A percentile compares a stretch with the other conserved stretches of the same genome.
Evolutionary conservation across 2,888 invertebrate species (phyloP).

Genomic region (Athalia cordata): DNA sequence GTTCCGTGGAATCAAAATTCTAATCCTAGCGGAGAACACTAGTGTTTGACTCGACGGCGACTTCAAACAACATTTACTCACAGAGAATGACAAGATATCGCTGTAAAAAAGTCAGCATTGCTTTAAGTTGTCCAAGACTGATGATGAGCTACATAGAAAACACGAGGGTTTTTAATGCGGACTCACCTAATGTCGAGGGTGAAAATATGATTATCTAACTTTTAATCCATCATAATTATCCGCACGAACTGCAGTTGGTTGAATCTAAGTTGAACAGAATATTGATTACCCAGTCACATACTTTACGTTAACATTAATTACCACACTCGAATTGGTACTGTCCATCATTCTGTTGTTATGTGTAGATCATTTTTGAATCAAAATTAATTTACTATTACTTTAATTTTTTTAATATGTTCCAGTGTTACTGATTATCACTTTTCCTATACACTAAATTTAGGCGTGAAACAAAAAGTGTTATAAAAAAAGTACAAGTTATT

Average conservation of each 20-base stretch:
- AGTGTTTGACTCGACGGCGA: background rate
- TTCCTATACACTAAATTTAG: too few relatives aligned
- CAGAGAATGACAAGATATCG: background rate
- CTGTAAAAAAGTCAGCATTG: constrained; percentile 16
- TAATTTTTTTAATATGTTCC: too few relatives aligned
- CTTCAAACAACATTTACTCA: constrained; percentile 22
- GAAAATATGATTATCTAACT: constrained; percentile 2
- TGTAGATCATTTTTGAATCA: too few relatives aligned
- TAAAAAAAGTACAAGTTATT: too few relatives aligned
- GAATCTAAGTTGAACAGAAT: background rate
- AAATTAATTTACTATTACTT: too few relatives aligned
- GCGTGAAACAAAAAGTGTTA: too few relatives aligned
- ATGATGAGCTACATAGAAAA: background rate
- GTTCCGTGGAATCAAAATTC: constrained; percentile 24
- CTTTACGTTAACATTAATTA: background rate
- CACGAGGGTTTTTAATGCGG: background rate
- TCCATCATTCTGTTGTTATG: too few relatives aligned
- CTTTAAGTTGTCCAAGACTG: background rate
- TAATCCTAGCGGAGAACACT: constrained; percentile 1
- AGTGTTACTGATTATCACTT: too few relatives aligned
- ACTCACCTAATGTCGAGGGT: background rate
- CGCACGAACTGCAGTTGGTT: background rate
- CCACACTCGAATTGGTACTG: background rate
- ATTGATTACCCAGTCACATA: background rate
- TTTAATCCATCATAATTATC: background rate